Conservation (phyloP, 2,888 invertebrate genomes). For the Cataglyphis albicans region DNA sequence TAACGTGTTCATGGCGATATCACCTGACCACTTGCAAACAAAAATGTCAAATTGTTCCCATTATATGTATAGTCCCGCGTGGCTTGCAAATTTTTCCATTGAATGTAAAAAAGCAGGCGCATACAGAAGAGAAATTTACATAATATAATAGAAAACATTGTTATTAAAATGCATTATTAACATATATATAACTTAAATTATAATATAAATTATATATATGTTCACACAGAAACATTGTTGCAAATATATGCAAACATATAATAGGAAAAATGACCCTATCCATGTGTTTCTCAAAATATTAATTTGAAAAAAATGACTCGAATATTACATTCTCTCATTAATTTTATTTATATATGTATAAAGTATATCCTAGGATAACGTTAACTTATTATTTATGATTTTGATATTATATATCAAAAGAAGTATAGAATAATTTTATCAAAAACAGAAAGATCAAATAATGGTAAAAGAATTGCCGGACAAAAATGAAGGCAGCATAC, state of each 20-base stretch:
- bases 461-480: background rate
- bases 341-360: slow-evolving; percentile 1
- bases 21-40: slow-evolving; percentile 22
- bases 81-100: slow-evolving; percentile 12
- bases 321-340: background rate
- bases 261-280: background rate
- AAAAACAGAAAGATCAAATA: background rate
- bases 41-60: slow-evolving; percentile 4
- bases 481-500: background rate
- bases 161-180: slow-evolving; percentile 1
- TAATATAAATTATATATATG: background rate
- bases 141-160: background rate
- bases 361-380: background rate
- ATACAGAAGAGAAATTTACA: background rate
- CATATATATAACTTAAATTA: background rate
- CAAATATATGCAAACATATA: background rate
- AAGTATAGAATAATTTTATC: background rate
- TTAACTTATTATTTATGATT: background rate
- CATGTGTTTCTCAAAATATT: background rate
- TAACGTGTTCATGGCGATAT: slow-evolving; percentile 13
- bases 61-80: background rate
- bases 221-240: background rate
- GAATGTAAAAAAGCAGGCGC: background rate
- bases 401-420: background rate
- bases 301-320: background rate